These are phyloP conservation scores for Cataglyphis cursor DNA, from an alignment of 2,888 invertebrate species.

Conservation along the genomic window DNA sequence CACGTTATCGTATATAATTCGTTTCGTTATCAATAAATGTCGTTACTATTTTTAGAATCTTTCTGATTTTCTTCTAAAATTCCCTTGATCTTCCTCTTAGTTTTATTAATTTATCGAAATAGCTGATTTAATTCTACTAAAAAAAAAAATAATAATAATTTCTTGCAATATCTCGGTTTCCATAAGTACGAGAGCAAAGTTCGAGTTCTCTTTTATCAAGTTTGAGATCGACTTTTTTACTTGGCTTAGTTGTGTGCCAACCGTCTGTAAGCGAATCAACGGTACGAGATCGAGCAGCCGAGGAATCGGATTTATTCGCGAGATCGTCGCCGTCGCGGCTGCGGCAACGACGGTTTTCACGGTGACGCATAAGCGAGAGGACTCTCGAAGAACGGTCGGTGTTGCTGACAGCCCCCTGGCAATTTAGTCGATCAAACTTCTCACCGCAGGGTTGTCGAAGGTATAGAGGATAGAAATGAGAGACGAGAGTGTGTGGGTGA, in stretches of 20 bases:
- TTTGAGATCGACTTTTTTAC: slow-evolving; percentile 1
- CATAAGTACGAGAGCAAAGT: neutral
- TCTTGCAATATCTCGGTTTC: neutral
- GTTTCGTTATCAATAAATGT: neutral
- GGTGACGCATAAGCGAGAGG: slow-evolving; percentile 56
- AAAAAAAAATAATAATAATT: neutral
- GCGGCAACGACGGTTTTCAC: slow-evolving; percentile 53
- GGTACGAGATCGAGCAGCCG: slow-evolving; percentile 52
- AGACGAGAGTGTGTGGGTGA: neutral
- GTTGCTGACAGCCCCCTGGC: slow-evolving; percentile 70
- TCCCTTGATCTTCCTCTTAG: neutral
- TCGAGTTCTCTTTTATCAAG: neutral
- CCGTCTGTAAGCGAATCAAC: slow-evolving; percentile 14
- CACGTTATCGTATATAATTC: neutral
- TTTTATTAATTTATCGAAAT: neutral
- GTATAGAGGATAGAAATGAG: slow-evolving; percentile 58
- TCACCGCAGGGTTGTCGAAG: slow-evolving; percentile 69
- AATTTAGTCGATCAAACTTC: slow-evolving; percentile 75
- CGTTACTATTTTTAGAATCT: neutral
- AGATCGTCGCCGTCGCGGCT: slow-evolving; percentile 28
- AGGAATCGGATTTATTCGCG: slow-evolving; percentile 68
- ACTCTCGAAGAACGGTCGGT: slow-evolving; percentile 70
- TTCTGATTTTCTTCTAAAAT: neutral
- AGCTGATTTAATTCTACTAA: no score
- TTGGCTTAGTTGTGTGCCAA: neutral